Evolutionary conservation across 2,888 invertebrate species (phyloP), one percentile per base, ranked within the genome.

Genomic region (Podotricha telesiphe): DNA sequence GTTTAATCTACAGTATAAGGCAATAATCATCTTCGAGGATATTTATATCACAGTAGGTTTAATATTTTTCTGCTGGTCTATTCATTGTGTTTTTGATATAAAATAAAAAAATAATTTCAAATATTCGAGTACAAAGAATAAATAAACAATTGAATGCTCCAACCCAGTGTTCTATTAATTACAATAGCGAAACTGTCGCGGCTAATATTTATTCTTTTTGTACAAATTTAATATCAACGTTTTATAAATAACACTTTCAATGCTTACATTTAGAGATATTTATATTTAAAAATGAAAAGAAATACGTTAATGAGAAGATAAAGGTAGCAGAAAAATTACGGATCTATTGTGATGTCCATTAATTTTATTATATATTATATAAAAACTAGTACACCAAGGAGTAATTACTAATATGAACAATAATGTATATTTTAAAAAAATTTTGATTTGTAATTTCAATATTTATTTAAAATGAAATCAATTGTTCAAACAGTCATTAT

Each of bases 41-140:
- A 48, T 11, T 37, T 19, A 62, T 34, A 34, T 34, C 34, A 48
- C 48, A 62, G 15, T 34, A 62, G 48, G 19, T 61, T 47, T 20
- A 28, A 55, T 42, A 58, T 61, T 67, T 62, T 48, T 62, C 62
- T 62, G 37, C 48, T 62, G 19, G 34, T 48, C 10, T 59, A 45
- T 45, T 45, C n/a, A n/a, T n/a, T n/a, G n/a, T 42, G 20, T 40
- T 19, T 42, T 10, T 42, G 20, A 42, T 40, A 58, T 58, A 40
- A 40, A 37, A 58, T 40, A 20, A 20, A 42, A 58, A 58, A 7
- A 20, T 2, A 42, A 6, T 8, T 58, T 58, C 7, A 40, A 42
- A 58, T 15, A 20, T 42, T 58, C 3, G 2, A 37, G 56, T 56
- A 56, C 19, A 37, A 20, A 42, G 58, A 42, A 59, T 22, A 42